These are phyloP conservation scores for Onychomys leucogaster DNA, from an alignment of 2,797 vertebrate genomes.

Conservation along the genomic window DNA sequence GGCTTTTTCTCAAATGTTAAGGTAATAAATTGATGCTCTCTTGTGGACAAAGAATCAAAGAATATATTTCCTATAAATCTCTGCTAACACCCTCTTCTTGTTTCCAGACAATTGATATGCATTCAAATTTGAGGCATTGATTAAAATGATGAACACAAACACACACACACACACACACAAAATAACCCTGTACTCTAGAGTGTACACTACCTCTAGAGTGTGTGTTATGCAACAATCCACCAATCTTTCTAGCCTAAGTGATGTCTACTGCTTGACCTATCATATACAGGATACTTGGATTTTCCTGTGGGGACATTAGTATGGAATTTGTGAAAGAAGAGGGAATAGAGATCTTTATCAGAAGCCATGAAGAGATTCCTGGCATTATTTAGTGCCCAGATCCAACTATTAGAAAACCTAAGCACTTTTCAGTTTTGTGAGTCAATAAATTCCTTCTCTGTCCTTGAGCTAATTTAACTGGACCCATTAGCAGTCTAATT, in stretches of 20 bases:
- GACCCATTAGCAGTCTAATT: background rate
- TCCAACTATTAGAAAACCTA: background rate
- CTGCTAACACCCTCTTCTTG: background rate
- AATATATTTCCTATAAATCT: too few relatives aligned
- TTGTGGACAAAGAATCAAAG: background rate
- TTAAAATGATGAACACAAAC: background rate
- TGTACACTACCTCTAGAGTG: background rate
- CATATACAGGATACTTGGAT: background rate
- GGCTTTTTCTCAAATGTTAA: background rate
- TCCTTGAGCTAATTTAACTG: conserved; percentile 13
- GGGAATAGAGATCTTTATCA: background rate
- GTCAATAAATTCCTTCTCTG: conserved; percentile 14
- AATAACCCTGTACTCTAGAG: background rate
- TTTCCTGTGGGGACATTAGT: background rate
- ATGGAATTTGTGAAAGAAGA: background rate
- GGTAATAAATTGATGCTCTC: background rate
- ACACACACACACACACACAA: too few relatives aligned
- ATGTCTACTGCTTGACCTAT: background rate
- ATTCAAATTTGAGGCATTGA: background rate
- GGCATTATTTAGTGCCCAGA: background rate
- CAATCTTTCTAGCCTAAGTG: background rate
- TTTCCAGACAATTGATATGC: background rate
- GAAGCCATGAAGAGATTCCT: background rate
- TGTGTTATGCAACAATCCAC: background rate
- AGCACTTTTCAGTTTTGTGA: background rate